Base-by-base conservation (phyloP, 2,888 invertebrate species). In the Ophraella communa region DNA sequence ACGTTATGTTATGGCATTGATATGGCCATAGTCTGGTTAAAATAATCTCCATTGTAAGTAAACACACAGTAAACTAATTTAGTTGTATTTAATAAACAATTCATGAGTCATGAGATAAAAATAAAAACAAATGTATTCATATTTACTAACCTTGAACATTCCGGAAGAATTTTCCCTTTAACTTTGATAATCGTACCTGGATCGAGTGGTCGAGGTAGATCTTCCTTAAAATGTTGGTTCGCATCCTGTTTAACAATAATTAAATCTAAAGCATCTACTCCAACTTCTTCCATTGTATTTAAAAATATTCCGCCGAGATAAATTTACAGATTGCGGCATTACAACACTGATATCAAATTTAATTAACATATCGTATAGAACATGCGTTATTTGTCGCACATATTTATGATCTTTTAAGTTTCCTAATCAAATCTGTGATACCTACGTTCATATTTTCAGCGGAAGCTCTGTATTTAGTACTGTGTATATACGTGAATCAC, bases 131-230 rank as follows among this genome's bases (percentile, higher is more conserved):
- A 18, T 1, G 39, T 10, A 23, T n/a, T 21, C 5, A 49, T 24
- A n/a, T 39, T 14, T 20, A 62, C 63, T 35, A 53, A 78, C 78
- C 78, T 78, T 65, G 73, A 71, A 64, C 78, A 79, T 51, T 71
- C 69, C 14, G 70, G 70, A 51, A 65, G 53, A 20, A 78, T 59
- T 1, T 57, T 64, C 30, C 75, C 78, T 23, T 51, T 69, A n/a
- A 80, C 59, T 62, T 69, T 65, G 42, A 80, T 74, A 27, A 75
- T 72, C 21, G 70, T 75, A 45, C 80, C 79, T 14, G 71, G 66
- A 7, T 57, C 49, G 14, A 78, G 67, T 30, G 73, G 68, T 7
- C 74, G 68, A 1, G 75, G 76, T 39, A 80, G 67, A 23, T 77
- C 74, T 51, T 75, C 73, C 17, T 58, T 54, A 64, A 66, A 77